Conservation (phyloP, 2,888 invertebrate species). For the Apotomis turbidana region DNA sequence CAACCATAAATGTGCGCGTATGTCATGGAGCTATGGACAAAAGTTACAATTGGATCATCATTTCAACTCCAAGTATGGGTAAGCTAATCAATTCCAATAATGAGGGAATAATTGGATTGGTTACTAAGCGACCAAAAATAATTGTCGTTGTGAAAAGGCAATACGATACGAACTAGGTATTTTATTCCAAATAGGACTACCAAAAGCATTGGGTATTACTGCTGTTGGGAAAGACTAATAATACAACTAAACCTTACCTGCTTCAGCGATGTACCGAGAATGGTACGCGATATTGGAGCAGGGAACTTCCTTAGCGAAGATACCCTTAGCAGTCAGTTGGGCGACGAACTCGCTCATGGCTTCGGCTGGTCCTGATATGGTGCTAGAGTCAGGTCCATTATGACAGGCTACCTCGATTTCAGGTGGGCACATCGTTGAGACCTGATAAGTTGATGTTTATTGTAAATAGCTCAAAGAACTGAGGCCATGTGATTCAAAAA, state of each 20-base stretch:
- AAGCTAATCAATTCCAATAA: no score
- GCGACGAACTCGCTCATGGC: conserved; percentile 80
- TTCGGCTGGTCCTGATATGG: conserved; percentile 87
- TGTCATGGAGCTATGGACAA: no score
- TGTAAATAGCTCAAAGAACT: no score
- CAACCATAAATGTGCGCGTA: not conserved
- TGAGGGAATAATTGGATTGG: no score
- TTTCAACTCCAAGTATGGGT: no score
- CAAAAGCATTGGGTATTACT: no score
- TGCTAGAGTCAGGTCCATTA: conserved; percentile 88
- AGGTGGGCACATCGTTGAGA: conserved; percentile 68
- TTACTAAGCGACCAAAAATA: no score
- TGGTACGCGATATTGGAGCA: conserved; percentile 92
- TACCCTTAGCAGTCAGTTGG: conserved; percentile 52
- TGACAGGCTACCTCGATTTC: conserved; percentile 88
- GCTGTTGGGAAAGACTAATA: not conserved
- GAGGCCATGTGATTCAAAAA: no score
- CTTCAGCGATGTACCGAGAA: conserved; percentile 87
- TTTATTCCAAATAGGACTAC: no score
- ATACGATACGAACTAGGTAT: no score
- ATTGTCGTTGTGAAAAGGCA: no score
- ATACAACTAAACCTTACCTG: conserved; percentile 65
- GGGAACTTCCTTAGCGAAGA: conserved; percentile 55
- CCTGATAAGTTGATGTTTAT: conserved; percentile 20
- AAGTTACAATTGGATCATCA: no score